These are phyloP conservation scores for Caenorhabditis latens DNA, from an alignment of 1,140 invertebrate genomes.

Conservation along the genomic window DNA sequence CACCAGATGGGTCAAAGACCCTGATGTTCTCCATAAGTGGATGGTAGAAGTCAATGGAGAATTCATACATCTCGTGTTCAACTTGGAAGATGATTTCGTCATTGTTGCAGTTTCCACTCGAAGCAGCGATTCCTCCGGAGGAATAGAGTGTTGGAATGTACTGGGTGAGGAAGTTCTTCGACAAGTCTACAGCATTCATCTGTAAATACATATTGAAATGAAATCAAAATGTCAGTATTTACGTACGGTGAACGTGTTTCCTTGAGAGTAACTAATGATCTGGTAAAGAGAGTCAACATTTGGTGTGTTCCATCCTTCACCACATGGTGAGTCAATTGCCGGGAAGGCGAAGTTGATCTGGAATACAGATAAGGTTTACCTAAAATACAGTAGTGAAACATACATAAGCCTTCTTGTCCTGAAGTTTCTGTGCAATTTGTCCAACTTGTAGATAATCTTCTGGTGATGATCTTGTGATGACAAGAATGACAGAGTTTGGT, in stretches of 20 bases:
- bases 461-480: constrained; percentile 63
- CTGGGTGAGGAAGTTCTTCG: constrained; percentile 58
- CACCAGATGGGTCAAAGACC: constrained; percentile 55
- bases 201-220: neutral
- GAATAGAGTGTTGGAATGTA: constrained; percentile 65
- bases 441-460: constrained; percentile 54
- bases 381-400: no score
- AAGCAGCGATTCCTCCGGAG: constrained; percentile 53
- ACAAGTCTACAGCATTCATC: constrained; percentile 61
- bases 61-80: constrained; percentile 66
- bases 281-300: constrained; percentile 44
- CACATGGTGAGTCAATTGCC: constrained; percentile 64
- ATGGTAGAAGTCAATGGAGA: constrained; percentile 67
- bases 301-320: constrained; percentile 57
- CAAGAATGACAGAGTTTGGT: constrained; percentile 66
- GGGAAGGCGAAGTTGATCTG: constrained; percentile 65
- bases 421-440: constrained; percentile 48
- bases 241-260: constrained; percentile 63
- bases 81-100: constrained; percentile 64
- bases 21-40: constrained; percentile 56
- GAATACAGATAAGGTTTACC: neutral
- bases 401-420: constrained; percentile 61
- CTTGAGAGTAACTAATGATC: constrained; percentile 55
- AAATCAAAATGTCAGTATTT: neutral
- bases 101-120: constrained; percentile 44